Evolutionary conservation across 2,113 vertebrate species (phyloP), one percentile per base, ranked within the genome.

Genomic region (Leuciscus idus): DNA sequence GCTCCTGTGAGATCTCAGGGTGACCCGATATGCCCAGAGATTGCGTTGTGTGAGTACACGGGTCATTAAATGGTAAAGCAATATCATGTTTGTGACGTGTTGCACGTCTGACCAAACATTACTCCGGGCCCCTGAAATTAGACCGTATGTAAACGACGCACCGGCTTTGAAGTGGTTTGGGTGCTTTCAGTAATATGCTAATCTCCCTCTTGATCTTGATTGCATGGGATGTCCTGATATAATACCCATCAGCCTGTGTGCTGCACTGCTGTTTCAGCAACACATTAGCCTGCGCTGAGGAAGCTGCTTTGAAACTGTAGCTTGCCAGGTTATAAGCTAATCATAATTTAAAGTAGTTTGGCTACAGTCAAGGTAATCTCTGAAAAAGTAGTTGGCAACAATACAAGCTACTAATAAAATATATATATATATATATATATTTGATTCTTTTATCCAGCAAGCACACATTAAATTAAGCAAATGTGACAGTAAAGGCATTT

Each of bases 1-100:
- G 52, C 91, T 94, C 86, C 85, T 89, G 87, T 89, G 90, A 91
- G 88, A 91, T 91, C 86, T 90, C 17, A 66, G 83, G 74, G 91
- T 91, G 94, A 93, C 89, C n/a, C 55, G 91, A 94, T 88, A 89
- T 59, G 78, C 43, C 80, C 73, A 85, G 84, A 84, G 57, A 70
- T 81, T 80, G 84, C 46, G 84, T 48, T 59, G 46, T 81, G 55
- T 43, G 70, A 83, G 33, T 75, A 30, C 36, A 23, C 1, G n/a
- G 70, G 82, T 88, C 81, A 87, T 91, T 90, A 91, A 90, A 90
- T 73, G 48, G 89, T 88, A 88, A 90, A 85, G 77, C 81, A 88
- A 90, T 87, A 83, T 88, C 21, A 30, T 48, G 28, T 87, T 72
- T 64, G 84, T 76, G 79, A 87, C 55, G 39, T 57, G 36, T 82